Evolutionary conservation across 2,888 invertebrate genomes (phyloP).

Genomic region (Achlya flavicornis): DNA sequence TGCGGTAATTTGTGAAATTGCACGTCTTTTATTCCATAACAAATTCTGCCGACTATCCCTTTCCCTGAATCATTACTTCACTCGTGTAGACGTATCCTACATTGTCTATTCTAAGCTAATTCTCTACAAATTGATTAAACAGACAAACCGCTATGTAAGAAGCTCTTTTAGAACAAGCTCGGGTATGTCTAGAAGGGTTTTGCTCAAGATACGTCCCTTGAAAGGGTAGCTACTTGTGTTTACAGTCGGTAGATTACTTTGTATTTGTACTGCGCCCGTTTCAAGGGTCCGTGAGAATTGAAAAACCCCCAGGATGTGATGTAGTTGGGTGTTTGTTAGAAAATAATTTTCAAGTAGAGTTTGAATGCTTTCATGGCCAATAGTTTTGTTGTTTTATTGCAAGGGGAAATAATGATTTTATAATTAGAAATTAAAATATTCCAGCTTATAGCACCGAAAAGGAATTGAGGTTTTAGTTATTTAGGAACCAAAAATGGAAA

Average conservation of each 20-base stretch:
- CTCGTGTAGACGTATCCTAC: not conserved
- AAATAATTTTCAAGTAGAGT: not conserved
- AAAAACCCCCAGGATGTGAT: not conserved
- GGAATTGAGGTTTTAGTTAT: no score
- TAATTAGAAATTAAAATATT: no score
- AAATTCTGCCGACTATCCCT: no score
- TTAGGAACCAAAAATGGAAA: no score
- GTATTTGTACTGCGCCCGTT: conserved; percentile 25
- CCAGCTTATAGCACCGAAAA: no score
- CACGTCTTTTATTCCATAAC: no score
- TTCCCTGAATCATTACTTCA: not conserved
- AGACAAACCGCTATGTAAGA: conserved; percentile 3
- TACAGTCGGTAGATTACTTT: conserved; percentile 37
- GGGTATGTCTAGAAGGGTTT: conserved; percentile 15
- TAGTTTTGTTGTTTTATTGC: not conserved
- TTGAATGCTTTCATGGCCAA: not conserved
- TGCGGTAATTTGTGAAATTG: no score
- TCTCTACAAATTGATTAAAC: not conserved
- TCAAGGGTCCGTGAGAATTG: conserved; percentile 10
- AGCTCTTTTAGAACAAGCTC: not conserved
- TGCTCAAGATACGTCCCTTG: conserved; percentile 22
- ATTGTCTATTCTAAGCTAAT: not conserved
- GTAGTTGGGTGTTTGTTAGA: not conserved
- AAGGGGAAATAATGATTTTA: no score
- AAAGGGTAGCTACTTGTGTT: conserved; percentile 31